Evolutionary conservation across 2,888 invertebrate genomes (phyloP).

Genomic region (Cloeon dipterum): DNA sequence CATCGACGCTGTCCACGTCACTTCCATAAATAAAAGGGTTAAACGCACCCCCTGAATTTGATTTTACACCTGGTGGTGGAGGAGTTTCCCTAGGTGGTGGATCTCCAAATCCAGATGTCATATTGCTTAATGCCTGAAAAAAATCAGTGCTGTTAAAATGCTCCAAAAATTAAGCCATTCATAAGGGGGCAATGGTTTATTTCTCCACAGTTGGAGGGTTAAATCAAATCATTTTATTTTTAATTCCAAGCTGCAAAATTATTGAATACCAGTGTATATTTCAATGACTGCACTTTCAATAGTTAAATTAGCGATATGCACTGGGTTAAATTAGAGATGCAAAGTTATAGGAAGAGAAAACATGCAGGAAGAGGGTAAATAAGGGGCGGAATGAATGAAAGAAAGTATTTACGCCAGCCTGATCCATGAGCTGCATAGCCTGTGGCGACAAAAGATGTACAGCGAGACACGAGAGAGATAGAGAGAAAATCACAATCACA

Average conservation of each 20-base stretch:
- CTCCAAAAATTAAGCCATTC: no score
- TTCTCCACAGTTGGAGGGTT: no score
- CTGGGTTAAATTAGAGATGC: no score
- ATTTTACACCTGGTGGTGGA: constrained; percentile 26
- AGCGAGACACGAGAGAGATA: constrained; percentile 11
- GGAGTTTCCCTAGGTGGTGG: constrained; percentile 13
- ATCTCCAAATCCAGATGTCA: background rate
- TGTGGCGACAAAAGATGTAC: constrained; percentile 15
- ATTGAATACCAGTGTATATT: no score
- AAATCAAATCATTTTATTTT: no score
- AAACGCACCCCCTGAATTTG: constrained; percentile 17
- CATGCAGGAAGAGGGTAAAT: constrained; percentile 21
- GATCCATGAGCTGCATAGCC: constrained; percentile 85
- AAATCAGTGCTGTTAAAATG: no score
- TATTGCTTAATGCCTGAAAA: no score
- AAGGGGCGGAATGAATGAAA: constrained; percentile 8
- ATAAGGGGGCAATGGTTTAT: no score
- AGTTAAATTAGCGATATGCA: no score
- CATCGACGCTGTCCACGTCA: constrained; percentile 94
- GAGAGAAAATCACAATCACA: constrained; percentile 8
- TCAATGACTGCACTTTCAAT: no score
- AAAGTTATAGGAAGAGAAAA: no score
- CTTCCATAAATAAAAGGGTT: constrained; percentile 84
- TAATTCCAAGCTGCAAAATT: no score
- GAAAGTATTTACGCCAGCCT: constrained; percentile 67